phyloP scores from a whole-genome alignment of 37 sponge, comb jelly and placozoan species.

The Oopsacas minuta region DNA sequence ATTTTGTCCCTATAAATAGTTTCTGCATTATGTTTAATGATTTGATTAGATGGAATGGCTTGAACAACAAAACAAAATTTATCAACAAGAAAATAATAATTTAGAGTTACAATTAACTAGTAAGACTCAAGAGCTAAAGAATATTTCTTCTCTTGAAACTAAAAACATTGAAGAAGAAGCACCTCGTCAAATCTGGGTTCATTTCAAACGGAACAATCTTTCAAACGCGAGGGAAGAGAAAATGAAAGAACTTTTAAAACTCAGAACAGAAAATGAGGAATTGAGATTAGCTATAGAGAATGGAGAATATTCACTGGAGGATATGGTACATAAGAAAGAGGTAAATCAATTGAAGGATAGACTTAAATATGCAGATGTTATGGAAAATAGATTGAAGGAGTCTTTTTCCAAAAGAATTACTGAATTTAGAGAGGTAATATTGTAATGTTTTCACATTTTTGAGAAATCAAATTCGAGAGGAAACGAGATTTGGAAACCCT shows the following conservation, averaged over 20 bases:
- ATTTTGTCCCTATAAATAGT: background rate
- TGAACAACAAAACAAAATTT: background rate
- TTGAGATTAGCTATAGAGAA: background rate
- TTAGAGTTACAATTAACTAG: background rate
- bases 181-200: background rate
- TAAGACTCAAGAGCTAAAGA: background rate
- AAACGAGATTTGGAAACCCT: no score
- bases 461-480: no score
- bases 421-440: slow-evolving; percentile 4
- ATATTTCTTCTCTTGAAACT: background rate
- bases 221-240: background rate
- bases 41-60: background rate
- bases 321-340: slow-evolving; percentile 11
- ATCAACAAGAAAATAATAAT: background rate
- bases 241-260: background rate
- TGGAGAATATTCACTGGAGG: background rate
- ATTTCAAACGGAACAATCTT: background rate
- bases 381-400: slow-evolving; percentile 5
- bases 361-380: background rate
- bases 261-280: background rate
- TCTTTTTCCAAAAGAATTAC: slow-evolving; percentile 5
- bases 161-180: background rate
- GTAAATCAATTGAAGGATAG: background rate
- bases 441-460: no score
- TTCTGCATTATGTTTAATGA: background rate